Base-by-base conservation (phyloP, 2,113 vertebrate species). In the Stercorarius parasiticus region DNA sequence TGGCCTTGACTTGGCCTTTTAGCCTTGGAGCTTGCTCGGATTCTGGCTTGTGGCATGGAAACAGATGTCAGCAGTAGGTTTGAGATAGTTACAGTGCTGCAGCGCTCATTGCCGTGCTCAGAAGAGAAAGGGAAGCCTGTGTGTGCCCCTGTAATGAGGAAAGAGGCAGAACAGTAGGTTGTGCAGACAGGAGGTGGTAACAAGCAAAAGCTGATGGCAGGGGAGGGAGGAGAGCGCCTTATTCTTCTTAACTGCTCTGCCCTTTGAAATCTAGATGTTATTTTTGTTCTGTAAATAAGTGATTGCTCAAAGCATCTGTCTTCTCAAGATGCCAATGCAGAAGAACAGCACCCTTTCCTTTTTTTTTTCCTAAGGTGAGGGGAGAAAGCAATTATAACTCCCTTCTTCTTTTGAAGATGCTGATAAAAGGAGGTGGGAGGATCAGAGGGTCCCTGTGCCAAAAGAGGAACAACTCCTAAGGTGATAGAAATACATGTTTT, bases 391-490 rank as follows among this genome's bases (percentile, higher is more conserved):
- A 95, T 96, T 95, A 95, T 12, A 87, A 79, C 86, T 96, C 16
- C 83, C 52, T 92, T 89, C 58, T 73, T 88, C 96, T 92, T 97
- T 96, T 97, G 97, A 97, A 96, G 95, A 26, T 82, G 86, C 88
- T 93, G 95, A 96, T 96, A 93, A 97, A 97, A 96, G 90, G 72
- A 89, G 88, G 90, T 88, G 91, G 96, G 91, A 89, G 96, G 95
- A 97, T 95, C 96, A 97, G 83, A 95, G 83, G 66, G 78, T 64
- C 88, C 52, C 65, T 32, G 73, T 73, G 88, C 96, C 15, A 5
- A 58, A 89, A 93, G 71, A 92, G 62, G 59, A 95, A 87, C 93
- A 77, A 42, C 67, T 96, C 94, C 94, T 95, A 4, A 94, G 93
- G 91, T 96, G 95, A 80, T 93, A 69, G 89, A 93, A 95, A 77